A percentile compares a stretch with the other conserved stretches of the same genome.
These are phyloP conservation scores for Masticophis lateralis DNA, from an alignment of 2,797 vertebrate genomes.

Conservation along the genomic window DNA sequence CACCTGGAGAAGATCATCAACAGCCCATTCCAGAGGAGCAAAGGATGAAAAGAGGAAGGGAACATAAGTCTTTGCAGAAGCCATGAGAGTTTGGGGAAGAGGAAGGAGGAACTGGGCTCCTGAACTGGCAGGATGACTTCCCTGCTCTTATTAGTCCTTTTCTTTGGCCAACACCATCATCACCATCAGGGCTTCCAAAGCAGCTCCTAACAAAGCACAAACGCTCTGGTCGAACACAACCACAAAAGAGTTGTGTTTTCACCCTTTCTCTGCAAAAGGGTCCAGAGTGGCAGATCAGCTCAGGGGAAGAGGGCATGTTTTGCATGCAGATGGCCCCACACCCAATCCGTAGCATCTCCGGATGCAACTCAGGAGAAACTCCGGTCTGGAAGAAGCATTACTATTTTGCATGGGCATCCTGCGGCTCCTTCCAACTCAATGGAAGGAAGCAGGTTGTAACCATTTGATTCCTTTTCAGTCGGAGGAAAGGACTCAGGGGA, in stretches of 20 bases:
- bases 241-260: neutral
- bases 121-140: neutral
- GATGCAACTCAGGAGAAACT: neutral
- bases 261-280: neutral
- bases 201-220: neutral
- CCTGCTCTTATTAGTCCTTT: neutral
- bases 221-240: neutral
- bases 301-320: neutral
- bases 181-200: neutral
- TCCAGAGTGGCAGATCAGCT: too few relatives aligned
- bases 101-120: neutral
- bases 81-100: neutral
- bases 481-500: neutral
- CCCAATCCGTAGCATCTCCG: neutral
- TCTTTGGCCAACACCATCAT: neutral
- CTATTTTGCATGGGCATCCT: neutral
- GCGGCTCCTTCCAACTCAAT: neutral
- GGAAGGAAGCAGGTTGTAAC: neutral
- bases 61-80: neutral
- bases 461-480: neutral
- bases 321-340: neutral
- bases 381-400: neutral
- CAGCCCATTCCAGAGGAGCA: neutral
- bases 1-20: neutral
- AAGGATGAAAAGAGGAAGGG: neutral